phyloP scores from a whole-genome alignment of 1,140 invertebrate species.

The Drosophila eugracilis region DNA sequence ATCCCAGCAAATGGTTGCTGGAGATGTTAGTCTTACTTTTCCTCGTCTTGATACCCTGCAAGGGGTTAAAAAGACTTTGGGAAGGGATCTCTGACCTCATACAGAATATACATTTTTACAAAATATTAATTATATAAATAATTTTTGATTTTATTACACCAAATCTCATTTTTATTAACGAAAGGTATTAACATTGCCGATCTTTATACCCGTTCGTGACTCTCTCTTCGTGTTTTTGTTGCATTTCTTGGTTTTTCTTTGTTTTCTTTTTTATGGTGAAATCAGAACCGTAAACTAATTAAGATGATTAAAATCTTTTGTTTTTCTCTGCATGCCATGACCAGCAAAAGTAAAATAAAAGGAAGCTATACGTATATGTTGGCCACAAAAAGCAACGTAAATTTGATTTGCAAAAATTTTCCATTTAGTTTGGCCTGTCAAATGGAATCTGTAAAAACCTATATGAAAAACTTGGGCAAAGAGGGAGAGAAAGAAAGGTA shows the following conservation, averaged over 20 bases:
- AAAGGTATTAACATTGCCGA: neutral
- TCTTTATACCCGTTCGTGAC: too few relatives aligned
- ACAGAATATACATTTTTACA: neutral
- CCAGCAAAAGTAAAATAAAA: neutral
- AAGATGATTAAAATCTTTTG: conserved; percentile 78
- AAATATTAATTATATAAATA: too few relatives aligned
- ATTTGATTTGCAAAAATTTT: conserved; percentile 64
- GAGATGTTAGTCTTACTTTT: conserved; percentile 50
- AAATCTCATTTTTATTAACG: neutral
- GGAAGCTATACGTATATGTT: conserved; percentile 3
- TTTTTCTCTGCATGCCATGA: conserved; percentile 19
- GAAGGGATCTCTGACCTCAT: neutral
- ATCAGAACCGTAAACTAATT: conserved; percentile 75
- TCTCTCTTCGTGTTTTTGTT: conserved; percentile 3
- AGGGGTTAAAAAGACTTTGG: neutral
- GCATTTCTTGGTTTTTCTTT: conserved; percentile 15
- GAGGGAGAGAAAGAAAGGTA: too few relatives aligned
- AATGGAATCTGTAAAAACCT: conserved; percentile 62
- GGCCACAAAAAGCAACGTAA: conserved; percentile 32
- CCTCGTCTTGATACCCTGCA: conserved; percentile 28
- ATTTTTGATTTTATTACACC: neutral
- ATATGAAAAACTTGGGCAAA: conserved; percentile 24
- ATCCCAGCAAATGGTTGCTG: conserved; percentile 44
- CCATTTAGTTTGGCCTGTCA: conserved; percentile 52
- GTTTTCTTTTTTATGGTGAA: conserved; percentile 37